These are phyloP conservation scores for Gallinago paraguaiae DNA, from an alignment of 2,113 vertebrate genomes.

Conservation along the genomic window DNA sequence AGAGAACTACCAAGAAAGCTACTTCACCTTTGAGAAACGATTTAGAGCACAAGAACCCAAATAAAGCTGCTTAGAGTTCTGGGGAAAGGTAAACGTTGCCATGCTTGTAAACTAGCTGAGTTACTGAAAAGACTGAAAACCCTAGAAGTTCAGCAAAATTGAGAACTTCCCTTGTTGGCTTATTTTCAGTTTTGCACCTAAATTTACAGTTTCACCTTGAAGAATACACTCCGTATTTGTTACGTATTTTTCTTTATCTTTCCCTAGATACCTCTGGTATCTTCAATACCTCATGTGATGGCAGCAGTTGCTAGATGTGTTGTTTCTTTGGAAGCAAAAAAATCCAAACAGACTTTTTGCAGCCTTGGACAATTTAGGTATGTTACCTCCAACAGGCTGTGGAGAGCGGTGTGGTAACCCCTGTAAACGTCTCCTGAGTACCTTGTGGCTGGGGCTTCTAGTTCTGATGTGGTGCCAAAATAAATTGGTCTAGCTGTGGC, in stretches of 20 bases:
- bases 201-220: background rate
- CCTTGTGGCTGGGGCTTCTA: background rate
- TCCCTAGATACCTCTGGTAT: background rate
- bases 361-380: background rate
- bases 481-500: background rate
- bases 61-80: background rate
- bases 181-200: background rate
- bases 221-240: background rate
- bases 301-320: background rate
- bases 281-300: background rate
- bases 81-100: background rate
- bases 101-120: background rate
- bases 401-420: background rate
- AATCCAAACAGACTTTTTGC: background rate
- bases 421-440: background rate
- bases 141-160: background rate
- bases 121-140: background rate
- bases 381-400: background rate
- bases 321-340: background rate
- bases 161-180: background rate
- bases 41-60: background rate
- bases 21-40: background rate
- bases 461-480: background rate
- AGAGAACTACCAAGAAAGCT: background rate
- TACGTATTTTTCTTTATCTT: background rate